Base-by-base conservation (phyloP, 1,140 invertebrate genomes). In the Camponotus floridanus region DNA sequence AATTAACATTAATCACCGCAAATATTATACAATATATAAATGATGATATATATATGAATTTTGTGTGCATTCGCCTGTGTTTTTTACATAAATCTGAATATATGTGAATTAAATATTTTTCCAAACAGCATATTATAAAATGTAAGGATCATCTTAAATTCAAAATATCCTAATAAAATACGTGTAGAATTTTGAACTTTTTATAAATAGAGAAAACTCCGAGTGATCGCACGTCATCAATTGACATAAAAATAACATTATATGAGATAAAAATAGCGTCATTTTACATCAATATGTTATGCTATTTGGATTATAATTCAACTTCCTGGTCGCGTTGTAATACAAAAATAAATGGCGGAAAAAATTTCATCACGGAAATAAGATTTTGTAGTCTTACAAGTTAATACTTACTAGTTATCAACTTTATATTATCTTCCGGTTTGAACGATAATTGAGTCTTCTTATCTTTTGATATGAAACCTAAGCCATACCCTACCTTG, bases 401-500 rank as follows among this genome's bases (percentile, higher is more conserved):
- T 9, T 76, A 36, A 21, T 62, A 33, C 87, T 91, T 88, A 95
- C 95, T 93, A 86, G 95, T 95, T 67, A 95, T 95, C 31, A 95
- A 89, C 86, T 95, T 95, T 26, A 92, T 71, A 5, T 87, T 78
- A 9, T 88, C 93, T 65, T 93, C 92, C 0, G 95, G 94, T 76
- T 95, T 95, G 62, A 91, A 92, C 0, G 90, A 91, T 0, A 90
- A 90, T 76, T 92, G 92, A 15, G 91, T 39, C 62, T 94, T 94
- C 21, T 94, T 94, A 74, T 92, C 92, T 68, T 94, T 94, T 15
- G 92, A 90, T 61, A 90, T 33, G 55, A 94, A 91, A 8, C 91
- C 92, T 31, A 94, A 91, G 33, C 90, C 89, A 57, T 93, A 94
- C 36, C 91, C 93, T 39, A 96, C 95, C 92, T 96, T 96, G 86